Conservation (phyloP, 2,888 invertebrate genomes). For the Arge pagana region DNA sequence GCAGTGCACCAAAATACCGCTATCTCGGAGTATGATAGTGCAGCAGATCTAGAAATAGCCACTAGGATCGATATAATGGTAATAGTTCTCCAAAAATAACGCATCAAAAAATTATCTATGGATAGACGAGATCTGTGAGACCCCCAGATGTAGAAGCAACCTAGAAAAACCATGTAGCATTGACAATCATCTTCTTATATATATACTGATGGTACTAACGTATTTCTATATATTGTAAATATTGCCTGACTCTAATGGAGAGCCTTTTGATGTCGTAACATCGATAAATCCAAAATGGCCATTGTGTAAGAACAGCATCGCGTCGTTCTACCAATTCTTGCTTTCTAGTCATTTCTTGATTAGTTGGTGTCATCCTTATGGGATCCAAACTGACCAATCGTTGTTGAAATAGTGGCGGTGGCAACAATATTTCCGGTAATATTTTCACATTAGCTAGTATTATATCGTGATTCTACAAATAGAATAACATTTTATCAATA, state of each 20-base stretch:
- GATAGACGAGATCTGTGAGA: neutral
- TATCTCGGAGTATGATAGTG: no score
- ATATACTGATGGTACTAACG: slow-evolving; percentile 37
- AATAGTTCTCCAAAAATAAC: no score
- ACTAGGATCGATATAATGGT: no score
- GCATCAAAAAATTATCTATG: neutral
- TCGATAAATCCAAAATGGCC: slow-evolving; percentile 71
- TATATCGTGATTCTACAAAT: slow-evolving; percentile 25
- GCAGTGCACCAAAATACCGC: no score
- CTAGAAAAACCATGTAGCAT: neutral
- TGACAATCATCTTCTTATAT: neutral
- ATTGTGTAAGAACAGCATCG: slow-evolving; percentile 64
- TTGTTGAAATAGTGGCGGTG: slow-evolving; percentile 61
- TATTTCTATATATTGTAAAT: slow-evolving; percentile 46
- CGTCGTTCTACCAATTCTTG: slow-evolving; percentile 46
- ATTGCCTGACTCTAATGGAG: slow-evolving; percentile 54
- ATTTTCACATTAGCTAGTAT: slow-evolving; percentile 64
- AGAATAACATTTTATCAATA: slow-evolving; percentile 11
- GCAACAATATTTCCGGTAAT: slow-evolving; percentile 69
- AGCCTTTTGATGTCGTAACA: slow-evolving; percentile 64
- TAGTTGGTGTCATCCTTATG: slow-evolving; percentile 37
- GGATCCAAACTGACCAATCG: slow-evolving; percentile 47
- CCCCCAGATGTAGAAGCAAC: neutral
- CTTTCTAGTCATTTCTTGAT: slow-evolving; percentile 35
- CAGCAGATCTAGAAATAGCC: no score